phyloP scores from a whole-genome alignment of 2,797 vertebrate species.

The Enoplosus armatus region DNA sequence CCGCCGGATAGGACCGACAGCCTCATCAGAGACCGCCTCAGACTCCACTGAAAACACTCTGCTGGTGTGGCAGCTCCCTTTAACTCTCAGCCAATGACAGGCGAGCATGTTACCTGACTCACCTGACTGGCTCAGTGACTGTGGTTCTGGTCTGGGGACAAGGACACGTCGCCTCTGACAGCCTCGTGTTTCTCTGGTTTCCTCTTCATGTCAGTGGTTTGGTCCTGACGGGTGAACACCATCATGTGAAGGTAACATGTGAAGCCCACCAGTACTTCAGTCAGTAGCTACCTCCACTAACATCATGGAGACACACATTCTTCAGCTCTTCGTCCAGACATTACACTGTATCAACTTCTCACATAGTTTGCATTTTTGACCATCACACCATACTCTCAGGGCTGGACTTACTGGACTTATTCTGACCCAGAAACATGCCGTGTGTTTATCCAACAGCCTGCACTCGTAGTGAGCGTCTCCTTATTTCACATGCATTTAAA shows the following conservation, averaged over 20 bases:
- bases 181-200: too few relatives aligned
- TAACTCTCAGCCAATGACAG: conserved; percentile 83
- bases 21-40: conserved; percentile 15
- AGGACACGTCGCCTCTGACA: background rate
- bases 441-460: background rate
- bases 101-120: background rate
- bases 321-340: too few relatives aligned
- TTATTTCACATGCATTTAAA: background rate
- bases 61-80: conserved; percentile 92
- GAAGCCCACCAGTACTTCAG: background rate
- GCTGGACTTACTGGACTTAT: background rate
- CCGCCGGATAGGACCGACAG: conserved; percentile 81
- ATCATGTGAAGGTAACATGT: background rate
- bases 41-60: conserved; percentile 85
- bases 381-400: background rate
- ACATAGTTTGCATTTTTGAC: background rate
- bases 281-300: conserved; percentile 10
- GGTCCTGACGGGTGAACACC: background rate
- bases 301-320: too few relatives aligned
- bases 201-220: background rate
- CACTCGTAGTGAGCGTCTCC: too few relatives aligned
- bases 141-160: background rate
- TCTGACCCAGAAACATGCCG: too few relatives aligned
- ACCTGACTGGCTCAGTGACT: background rate
- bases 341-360: too few relatives aligned